Conservation (phyloP, 64 coral and sea anemone species). For the Pachyseris speciosa region DNA sequence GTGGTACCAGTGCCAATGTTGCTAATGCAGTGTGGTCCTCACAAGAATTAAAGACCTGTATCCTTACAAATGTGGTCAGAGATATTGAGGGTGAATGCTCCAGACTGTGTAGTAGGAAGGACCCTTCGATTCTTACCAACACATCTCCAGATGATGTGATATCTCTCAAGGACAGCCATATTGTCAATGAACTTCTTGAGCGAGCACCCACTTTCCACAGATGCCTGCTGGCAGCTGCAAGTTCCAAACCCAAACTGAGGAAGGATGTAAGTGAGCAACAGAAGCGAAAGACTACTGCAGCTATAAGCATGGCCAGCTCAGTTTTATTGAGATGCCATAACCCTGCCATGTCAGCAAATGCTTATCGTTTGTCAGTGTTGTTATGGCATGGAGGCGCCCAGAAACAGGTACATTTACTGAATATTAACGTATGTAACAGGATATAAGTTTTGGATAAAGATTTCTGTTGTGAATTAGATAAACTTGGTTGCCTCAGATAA, state of each 20-base stretch:
- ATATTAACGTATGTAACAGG: not conserved
- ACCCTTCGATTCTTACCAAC: conserved; percentile 36
- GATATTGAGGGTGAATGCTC: conserved; percentile 40
- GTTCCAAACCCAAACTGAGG: not conserved
- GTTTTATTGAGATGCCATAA: conserved; percentile 15
- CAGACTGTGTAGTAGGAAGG: conserved; percentile 30
- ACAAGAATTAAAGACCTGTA: not conserved
- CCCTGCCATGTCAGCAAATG: conserved; percentile 26
- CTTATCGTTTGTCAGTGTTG: conserved; percentile 24
- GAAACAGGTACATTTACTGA: conserved; percentile 32
- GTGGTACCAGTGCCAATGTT: not conserved
- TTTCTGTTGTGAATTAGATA: not conserved
- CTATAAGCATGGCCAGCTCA: conserved; percentile 19
- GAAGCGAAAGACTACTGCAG: conserved; percentile 2
- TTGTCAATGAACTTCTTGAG: conserved; percentile 28
- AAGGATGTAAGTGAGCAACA: not conserved
- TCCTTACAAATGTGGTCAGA: conserved; percentile 23
- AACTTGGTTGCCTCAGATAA: not conserved
- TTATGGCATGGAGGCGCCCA: conserved; percentile 58
- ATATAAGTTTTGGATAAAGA: not conserved
- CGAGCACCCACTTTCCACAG: conserved; percentile 32
- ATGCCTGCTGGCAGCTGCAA: conserved; percentile 49
- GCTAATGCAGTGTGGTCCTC: not conserved
- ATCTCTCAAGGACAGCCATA: not conserved
- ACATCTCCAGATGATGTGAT: conserved; percentile 1